These are phyloP conservation scores for Tipula helvola DNA, from an alignment of 2,888 invertebrate species.

Conservation along the genomic window DNA sequence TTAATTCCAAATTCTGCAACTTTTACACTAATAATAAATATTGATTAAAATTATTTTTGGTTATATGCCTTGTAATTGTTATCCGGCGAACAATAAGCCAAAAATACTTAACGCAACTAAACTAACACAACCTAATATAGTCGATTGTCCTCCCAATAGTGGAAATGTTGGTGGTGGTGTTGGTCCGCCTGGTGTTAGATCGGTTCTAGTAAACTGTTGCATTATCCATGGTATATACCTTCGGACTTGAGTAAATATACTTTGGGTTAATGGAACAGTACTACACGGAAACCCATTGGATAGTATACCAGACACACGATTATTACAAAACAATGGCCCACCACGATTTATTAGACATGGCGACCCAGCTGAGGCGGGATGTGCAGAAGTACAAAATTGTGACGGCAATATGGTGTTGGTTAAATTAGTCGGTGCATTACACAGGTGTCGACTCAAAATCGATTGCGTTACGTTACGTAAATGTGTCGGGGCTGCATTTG, in stretches of 20 bases:
- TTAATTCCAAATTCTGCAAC: neutral
- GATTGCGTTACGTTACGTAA: neutral
- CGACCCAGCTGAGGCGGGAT: neutral
- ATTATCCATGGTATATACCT: neutral
- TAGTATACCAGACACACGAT: slow-evolving; percentile 15
- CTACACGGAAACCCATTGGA: slow-evolving; percentile 15
- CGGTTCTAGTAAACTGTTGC: neutral
- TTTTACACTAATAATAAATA: neutral
- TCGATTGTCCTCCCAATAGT: neutral
- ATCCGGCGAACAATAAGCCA: neutral
- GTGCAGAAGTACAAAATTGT: slow-evolving; percentile 13
- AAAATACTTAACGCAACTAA: neutral
- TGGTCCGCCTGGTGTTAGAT: slow-evolving; percentile 12
- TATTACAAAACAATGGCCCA: slow-evolving; percentile 15
- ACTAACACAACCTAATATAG: neutral
- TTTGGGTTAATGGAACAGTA: neutral
- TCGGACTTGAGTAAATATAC: neutral
- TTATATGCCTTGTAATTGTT: neutral
- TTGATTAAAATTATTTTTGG: neutral
- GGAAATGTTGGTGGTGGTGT: slow-evolving; percentile 22
- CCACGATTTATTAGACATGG: slow-evolving; percentile 12
- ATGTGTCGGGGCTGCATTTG: neutral
- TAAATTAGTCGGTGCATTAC: neutral
- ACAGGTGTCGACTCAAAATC: neutral
- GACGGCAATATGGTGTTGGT: neutral